A percentile compares a stretch with the other conserved stretches of the same genome.
These are phyloP conservation scores for Cyrtonyx montezumae DNA, from an alignment of 2,113 vertebrate genomes.

Conservation along the genomic window DNA sequence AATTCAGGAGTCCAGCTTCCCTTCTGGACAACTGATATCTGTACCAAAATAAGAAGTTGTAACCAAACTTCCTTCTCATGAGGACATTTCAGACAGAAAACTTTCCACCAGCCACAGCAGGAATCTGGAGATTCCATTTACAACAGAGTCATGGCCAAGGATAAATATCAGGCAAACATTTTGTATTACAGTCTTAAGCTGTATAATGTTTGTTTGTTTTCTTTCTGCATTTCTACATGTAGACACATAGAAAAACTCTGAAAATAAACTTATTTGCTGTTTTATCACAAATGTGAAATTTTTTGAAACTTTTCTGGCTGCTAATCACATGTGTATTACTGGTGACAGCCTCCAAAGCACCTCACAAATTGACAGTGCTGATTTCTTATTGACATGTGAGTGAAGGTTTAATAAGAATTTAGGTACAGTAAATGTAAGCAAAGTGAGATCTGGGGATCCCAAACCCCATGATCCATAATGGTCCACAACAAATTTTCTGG, in stretches of 20 bases:
- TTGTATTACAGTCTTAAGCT: neutral
- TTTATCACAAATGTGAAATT: neutral
- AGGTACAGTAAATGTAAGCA: neutral
- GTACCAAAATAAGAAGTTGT: neutral
- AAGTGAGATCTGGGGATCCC: fast-evolving
- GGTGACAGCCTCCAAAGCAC: neutral
- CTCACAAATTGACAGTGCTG: fast-evolving
- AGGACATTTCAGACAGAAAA: neutral
- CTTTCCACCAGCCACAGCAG: neutral
- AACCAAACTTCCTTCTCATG: neutral
- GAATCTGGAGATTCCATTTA: neutral
- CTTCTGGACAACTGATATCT: neutral
- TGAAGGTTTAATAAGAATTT: neutral
- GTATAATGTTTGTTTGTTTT: no score
- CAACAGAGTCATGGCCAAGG: neutral
- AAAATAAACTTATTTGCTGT: neutral
- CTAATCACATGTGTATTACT: neutral
- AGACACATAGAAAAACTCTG: neutral
- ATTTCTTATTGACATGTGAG: fast-evolving
- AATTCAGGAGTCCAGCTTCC: neutral
- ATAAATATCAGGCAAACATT: neutral
- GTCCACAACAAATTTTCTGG: neutral
- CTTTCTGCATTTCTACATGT: neutral
- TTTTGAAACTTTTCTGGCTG: neutral
- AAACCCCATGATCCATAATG: fast-evolving